Evolutionary conservation across 2,113 vertebrate species (phyloP).

Genomic region (Dasypus novemcinctus): DNA sequence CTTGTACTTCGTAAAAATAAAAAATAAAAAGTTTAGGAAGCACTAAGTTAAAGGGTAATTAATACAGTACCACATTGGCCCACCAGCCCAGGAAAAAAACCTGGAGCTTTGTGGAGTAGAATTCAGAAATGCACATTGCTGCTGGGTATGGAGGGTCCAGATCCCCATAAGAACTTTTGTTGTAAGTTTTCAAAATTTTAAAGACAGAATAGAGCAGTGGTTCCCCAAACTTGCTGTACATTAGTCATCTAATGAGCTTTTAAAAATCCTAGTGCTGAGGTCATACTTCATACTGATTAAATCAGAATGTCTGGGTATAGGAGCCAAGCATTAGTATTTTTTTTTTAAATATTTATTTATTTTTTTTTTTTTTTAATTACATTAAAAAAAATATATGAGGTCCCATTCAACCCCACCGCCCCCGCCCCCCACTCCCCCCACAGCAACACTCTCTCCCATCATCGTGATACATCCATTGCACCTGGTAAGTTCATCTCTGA

Average conservation of each 20-base stretch:
- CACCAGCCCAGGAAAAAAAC: background rate
- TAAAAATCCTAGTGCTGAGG: background rate
- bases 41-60: background rate
- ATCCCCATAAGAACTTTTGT: background rate
- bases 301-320: background rate
- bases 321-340: background rate
- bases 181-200: constrained; percentile 23
- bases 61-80: background rate
- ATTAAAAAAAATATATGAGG: too few species aligned
- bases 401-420: too few species aligned
- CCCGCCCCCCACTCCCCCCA: too few species aligned
- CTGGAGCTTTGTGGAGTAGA: background rate
- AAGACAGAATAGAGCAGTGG: background rate
- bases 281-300: background rate
- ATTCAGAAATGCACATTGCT: background rate
- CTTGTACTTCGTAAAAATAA: too few species aligned
- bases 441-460: too few species aligned
- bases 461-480: too few species aligned
- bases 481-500: too few species aligned
- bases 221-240: background rate
- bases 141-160: background rate
- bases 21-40: background rate
- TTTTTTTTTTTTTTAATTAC: too few species aligned
- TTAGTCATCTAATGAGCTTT: background rate
- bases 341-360: too few species aligned